Base-by-base conservation (phyloP, 2,113 vertebrate genomes). In the Lepus americanus region DNA sequence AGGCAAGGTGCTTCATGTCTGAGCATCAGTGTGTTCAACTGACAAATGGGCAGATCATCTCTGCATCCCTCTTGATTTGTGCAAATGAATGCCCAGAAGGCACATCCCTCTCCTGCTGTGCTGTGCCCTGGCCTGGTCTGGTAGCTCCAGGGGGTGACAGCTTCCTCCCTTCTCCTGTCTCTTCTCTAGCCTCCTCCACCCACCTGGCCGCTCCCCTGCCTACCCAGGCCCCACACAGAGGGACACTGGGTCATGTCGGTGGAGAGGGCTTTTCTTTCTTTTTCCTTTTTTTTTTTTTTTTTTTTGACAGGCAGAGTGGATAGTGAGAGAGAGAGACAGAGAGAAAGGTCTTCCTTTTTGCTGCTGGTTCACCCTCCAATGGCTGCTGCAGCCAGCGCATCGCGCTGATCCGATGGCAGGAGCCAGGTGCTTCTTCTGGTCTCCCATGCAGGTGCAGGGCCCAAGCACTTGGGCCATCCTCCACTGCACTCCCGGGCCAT, bases 241-340 rank as follows among this genome's bases (percentile, higher is more conserved):
- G 51, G 29, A 49, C 9, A 5, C 14, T 13, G 6, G 10, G 25
- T 72, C 39, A 2, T 7, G 3, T 3, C 9, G 0, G 9, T 11
- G 61, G 14, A 59, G 49, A 53, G 67, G 31, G 70, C 11, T 14
- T 51, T n/a, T 6, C 63, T 11, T 77, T 17, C 36, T 36, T 14
- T 16, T 39, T 36, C n/a, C n/a, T 36, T 36, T 3, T 36, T 36
- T 36, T 36, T n/a, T n/a, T n/a, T 16, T 39, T 36, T 36, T 36
- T 3, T 36, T 36, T 36, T 36, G 36, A 36, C 36, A 36, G 36
- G 36, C 36, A 36, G 36, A 36, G 36, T 36, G 36, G 36, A 36
- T 36, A 36, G 36, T 36, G 36, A 36, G 36, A 36, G 36, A 36
- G 36, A 36, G 36, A 36, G 36, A 36, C 36, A 36, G 36, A 36